These are phyloP conservation scores for Papilio elwesi DNA, from an alignment of 2,888 invertebrate genomes.

Conservation along the genomic window DNA sequence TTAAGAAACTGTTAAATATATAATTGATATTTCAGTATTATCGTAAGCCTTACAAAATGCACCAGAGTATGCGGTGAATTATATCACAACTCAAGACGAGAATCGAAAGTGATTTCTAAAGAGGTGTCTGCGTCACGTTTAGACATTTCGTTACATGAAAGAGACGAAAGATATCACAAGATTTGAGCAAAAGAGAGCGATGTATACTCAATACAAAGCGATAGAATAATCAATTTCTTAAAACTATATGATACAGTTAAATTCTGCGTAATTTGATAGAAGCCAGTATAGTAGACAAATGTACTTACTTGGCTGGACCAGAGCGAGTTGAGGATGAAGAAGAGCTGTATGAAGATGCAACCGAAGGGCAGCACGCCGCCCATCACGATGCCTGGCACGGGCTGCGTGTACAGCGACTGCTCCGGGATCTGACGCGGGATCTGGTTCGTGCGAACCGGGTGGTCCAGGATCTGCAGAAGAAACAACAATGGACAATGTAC, in stretches of 20 bases:
- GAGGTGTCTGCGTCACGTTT: not conserved
- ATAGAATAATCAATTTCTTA: too few species aligned
- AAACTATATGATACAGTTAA: too few species aligned
- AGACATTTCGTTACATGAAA: slow-evolving; percentile 6
- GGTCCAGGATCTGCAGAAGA: slow-evolving; percentile 91
- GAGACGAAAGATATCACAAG: not conserved
- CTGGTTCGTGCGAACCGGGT: slow-evolving; percentile 99
- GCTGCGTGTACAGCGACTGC: slow-evolving; percentile 98
- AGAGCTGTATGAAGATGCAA: slow-evolving; percentile 99
- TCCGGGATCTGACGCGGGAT: slow-evolving; percentile 99
- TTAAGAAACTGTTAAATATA: too few species aligned
- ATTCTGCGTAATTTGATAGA: too few species aligned
- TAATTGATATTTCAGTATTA: too few species aligned
- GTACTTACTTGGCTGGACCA: slow-evolving; percentile 89
- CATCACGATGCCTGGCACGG: slow-evolving; percentile 98
- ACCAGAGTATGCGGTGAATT: too few species aligned
- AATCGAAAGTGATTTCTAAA: not conserved
- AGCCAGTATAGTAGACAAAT: too few species aligned
- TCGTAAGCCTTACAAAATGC: too few species aligned
- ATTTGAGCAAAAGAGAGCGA: not conserved
- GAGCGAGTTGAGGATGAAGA: slow-evolving; percentile 99
- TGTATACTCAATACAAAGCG: not conserved
- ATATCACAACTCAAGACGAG: not conserved
- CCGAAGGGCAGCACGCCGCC: slow-evolving; percentile 99
- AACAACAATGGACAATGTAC: slow-evolving; percentile 1